A percentile compares a stretch with the other conserved stretches of the same genome.
These are phyloP conservation scores for Columbina picui DNA, from an alignment of 2,113 vertebrate genomes.

Conservation along the genomic window DNA sequence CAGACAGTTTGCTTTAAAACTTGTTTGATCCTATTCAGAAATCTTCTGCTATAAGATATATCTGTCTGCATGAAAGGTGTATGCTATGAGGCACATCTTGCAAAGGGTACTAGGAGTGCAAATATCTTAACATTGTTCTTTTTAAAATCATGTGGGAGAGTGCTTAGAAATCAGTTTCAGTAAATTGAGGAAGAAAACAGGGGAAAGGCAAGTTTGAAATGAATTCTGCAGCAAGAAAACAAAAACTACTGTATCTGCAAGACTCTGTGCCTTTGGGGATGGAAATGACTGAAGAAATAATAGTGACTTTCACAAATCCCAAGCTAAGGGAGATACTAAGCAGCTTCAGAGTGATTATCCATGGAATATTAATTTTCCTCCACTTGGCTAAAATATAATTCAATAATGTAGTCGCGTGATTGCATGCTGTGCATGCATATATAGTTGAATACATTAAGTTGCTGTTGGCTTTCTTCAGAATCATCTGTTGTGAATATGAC, in stretches of 20 bases:
- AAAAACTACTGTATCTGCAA: background rate
- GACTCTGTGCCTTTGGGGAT: background rate
- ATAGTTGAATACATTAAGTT: background rate
- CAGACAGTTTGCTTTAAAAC: background rate
- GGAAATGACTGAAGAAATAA: background rate
- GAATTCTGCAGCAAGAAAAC: background rate
- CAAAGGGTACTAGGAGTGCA: background rate
- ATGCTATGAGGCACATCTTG: background rate
- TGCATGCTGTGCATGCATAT: background rate
- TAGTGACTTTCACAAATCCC: background rate
- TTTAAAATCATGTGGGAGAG: background rate
- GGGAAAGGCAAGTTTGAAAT: background rate
- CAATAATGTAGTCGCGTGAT: background rate
- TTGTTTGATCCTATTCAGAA: background rate
- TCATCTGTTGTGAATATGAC: background rate
- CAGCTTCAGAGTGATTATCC: background rate
- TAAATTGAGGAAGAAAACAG: background rate
- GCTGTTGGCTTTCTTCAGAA: background rate
- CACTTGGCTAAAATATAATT: background rate
- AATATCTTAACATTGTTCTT: background rate
- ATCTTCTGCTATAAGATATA: background rate
- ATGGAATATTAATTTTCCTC: background rate
- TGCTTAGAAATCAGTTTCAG: background rate
- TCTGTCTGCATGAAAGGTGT: background rate
- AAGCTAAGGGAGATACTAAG: background rate